Conservation (phyloP, 2,888 invertebrate species). For the Drosophila paranaensis region DNA sequence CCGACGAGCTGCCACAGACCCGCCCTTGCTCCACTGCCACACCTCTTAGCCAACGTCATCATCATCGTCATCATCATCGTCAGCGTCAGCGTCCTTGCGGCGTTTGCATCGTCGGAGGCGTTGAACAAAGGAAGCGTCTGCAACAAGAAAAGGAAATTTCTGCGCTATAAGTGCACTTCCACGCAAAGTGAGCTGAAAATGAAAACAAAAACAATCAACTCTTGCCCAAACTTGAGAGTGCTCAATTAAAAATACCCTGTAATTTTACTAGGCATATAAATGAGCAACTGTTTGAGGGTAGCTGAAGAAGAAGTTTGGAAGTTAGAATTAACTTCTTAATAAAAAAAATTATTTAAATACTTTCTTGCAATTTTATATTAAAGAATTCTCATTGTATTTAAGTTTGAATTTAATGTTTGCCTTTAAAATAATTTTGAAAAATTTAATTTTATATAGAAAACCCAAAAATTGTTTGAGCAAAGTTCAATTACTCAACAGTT, state of each 20-base stretch:
- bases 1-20: constrained; percentile 29
- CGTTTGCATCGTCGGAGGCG: constrained; percentile 25
- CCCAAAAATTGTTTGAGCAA: too few species aligned
- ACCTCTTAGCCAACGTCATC: constrained; percentile 7
- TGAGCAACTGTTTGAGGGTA: not conserved
- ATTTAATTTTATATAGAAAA: too few species aligned
- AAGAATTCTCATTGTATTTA: too few species aligned
- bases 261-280: not conserved
- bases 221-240: constrained; percentile 12
- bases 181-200: constrained; percentile 68
- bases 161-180: constrained; percentile 74
- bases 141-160: constrained; percentile 79
- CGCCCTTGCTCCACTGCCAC: not conserved
- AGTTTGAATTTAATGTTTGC: too few species aligned
- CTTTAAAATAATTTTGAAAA: too few species aligned
- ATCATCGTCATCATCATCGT: constrained; percentile 8
- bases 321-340: too few species aligned
- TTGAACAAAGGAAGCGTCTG: constrained; percentile 68
- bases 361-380: too few species aligned
- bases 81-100: constrained; percentile 23
- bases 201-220: constrained; percentile 45
- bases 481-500: too few species aligned
- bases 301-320: too few species aligned
- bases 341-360: too few species aligned
- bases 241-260: constrained; percentile 34